These are phyloP conservation scores for Ochotona curzoniae DNA, from an alignment of 2,113 vertebrate species.

Conservation along the genomic window DNA sequence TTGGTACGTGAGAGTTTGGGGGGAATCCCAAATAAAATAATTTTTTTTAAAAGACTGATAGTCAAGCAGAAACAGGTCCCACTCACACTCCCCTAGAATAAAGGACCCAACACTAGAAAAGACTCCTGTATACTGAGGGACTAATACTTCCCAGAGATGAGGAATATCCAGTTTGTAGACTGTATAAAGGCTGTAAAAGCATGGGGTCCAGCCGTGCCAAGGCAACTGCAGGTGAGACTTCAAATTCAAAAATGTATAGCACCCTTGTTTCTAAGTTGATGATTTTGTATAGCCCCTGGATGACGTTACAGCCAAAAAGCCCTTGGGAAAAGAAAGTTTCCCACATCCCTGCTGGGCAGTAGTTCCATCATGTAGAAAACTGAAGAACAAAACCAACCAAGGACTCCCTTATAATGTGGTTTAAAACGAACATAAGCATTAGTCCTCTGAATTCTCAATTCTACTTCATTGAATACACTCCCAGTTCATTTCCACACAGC, in stretches of 20 bases:
- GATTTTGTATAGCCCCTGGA: too few species aligned
- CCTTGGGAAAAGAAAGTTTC: too few species aligned
- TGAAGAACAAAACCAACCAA: neutral
- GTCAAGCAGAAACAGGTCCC: neutral
- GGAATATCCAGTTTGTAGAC: too few species aligned
- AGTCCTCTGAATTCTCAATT: neutral
- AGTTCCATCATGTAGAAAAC: neutral
- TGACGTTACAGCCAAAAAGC: too few species aligned
- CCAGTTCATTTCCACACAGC: neutral
- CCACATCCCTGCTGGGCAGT: neutral
- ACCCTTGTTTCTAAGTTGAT: too few species aligned
- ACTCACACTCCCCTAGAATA: neutral
- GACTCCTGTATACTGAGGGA: neutral
- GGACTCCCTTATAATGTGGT: neutral
- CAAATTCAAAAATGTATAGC: too few species aligned
- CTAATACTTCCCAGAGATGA: neutral
- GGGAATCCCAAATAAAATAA: too few species aligned
- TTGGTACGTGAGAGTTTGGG: too few species aligned
- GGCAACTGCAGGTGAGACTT: too few species aligned
- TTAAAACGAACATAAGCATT: conserved; percentile 18
- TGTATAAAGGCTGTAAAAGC: too few species aligned
- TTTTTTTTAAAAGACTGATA: too few species aligned
- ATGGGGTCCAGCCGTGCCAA: too few species aligned
- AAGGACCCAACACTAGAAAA: neutral
- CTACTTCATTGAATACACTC: neutral